Evolutionary conservation across 2,797 vertebrate species (phyloP), one percentile per base, ranked within the genome.

Genomic region (Alfaro cultratus): DNA sequence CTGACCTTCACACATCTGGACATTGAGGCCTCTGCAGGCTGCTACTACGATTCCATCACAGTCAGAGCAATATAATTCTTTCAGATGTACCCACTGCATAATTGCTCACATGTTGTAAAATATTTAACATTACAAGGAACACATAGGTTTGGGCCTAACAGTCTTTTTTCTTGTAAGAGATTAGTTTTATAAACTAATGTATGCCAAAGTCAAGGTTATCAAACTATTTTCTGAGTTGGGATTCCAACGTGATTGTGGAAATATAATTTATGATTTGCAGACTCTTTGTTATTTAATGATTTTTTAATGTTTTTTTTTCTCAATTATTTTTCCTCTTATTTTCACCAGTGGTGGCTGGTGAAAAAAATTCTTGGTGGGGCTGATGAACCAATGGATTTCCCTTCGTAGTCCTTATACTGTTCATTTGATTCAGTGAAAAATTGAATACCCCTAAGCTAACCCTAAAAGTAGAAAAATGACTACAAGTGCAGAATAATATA

Each of bases 1-100:
- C 95, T 99, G 77, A 97, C 96, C 86, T 98, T 99, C 94, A 96
- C 95, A 13, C 96, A 98, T 77, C 55, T 98, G 93, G 97, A 99
- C 81, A 94, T 98, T 0, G 97, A 98, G 75, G 91, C 93, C 0
- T 53, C 49, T 53, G 8, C 21, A 53, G 49, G 49, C 49, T 53
- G 49, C 49, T 53, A 53, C 49, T 53, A 53, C 0, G 97, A 98
- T 74, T 91, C 94, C 0, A 93, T 98, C 55, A 96, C 95, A 96
- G 97, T 99, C 88, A 92, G 91, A 83, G 36, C 39, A 13, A 74
- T 39, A 74, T 73, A 73, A 70, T 23, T 23, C 15, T n/a, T 8
- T n/a, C 23, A 43, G 36, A 70, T 70, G 1, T 43, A 26, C 18
- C 34, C 62, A 39, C 9, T 60, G 29, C 29, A 34, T 62, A 21